Evolutionary conservation across 1,140 invertebrate species (phyloP), one percentile per base, ranked within the genome.

Genomic region (Brachionus sp.): DNA sequence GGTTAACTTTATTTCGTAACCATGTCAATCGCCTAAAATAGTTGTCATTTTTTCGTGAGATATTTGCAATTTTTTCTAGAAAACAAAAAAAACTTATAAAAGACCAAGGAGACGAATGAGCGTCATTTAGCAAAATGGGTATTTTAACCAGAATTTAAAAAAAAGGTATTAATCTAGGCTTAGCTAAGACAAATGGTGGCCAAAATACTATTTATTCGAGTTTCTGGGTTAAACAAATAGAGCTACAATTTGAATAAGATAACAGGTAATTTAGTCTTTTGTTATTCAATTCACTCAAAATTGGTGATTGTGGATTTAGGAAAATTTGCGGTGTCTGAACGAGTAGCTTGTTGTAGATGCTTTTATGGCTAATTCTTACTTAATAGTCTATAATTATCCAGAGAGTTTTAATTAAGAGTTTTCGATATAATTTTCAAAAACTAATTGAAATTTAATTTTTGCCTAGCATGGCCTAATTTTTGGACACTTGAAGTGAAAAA

Each of bases 371-470:
- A 23, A 57, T 57, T 57, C 50, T 57, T 57, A 57, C 50, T 57
- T 57, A 57, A 57, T 57, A 57, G 50, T 57, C 50, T 23, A 57
- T 57, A 57, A 57, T 57, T 57, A 25, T 57, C 50, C 50, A 57
- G 50, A 57, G 50, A 57, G 50, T 25, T 57, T 57, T 57, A 57
- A 57, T 57, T 57, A 57, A 57, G 50, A 57, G 50, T 57, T 57
- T 57, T 57, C 50, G 50, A 57, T 57, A 19, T 23, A 25, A 57
- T 5, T 57, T 57, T 57, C 50, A 57, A 42, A 42, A 42, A 57
- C 50, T 57, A 57, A 57, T 57, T 57, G 50, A 57, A 57, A 57
- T 57, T 57, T 57, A 57, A 57, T 57, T 57, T 57, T 57, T 57
- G 50, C 50, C 50, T n/a, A 57, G 19, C 50, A 57, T 57, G 50